A percentile compares a stretch with the other conserved stretches of the same genome.
These are phyloP conservation scores for Eristalis tenax DNA, from an alignment of 2,888 invertebrate genomes.

Conservation along the genomic window DNA sequence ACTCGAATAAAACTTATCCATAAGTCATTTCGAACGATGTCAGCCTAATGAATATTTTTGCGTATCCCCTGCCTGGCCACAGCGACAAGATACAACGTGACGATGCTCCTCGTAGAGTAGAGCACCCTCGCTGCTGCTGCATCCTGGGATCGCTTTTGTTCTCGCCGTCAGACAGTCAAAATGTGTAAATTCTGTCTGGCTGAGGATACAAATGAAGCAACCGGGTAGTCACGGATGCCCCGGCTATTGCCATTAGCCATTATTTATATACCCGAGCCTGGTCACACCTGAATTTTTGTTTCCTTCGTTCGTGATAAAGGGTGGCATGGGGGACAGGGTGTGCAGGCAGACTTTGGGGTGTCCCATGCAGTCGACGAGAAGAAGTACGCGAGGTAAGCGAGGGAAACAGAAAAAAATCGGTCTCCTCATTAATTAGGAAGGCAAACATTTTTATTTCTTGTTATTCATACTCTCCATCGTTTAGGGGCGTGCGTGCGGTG, in stretches of 20 bases:
- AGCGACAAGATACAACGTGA: background rate
- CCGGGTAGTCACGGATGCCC: conserved; percentile 20
- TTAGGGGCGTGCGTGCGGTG: background rate
- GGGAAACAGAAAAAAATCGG: conserved; percentile 19
- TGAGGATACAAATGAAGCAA: conserved; percentile 40
- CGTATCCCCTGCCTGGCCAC: conserved; percentile 19
- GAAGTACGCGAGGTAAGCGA: background rate
- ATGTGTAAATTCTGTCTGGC: conserved; percentile 1
- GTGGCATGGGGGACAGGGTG: conserved; percentile 29
- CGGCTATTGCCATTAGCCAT: conserved; percentile 61
- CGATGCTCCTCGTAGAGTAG: background rate
- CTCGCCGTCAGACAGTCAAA: conserved; percentile 12
- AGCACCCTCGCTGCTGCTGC: conserved; percentile 20
- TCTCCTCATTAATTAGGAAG: conserved; percentile 61
- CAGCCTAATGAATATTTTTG: conserved; percentile 50
- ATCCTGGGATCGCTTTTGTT: conserved; percentile 6
- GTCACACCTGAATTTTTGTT: conserved; percentile 62
- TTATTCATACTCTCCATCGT: background rate
- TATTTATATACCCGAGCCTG: conserved; percentile 60
- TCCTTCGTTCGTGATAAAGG: background rate
- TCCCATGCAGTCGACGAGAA: conserved; percentile 17
- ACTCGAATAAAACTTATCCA: conserved; percentile 4
- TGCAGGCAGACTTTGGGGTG: background rate
- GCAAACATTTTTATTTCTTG: conserved; percentile 42
- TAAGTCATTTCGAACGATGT: conserved; percentile 46